These are phyloP conservation scores for Steinernema feltiae DNA, from an alignment of 1,140 invertebrate genomes.

Conservation along the genomic window DNA sequence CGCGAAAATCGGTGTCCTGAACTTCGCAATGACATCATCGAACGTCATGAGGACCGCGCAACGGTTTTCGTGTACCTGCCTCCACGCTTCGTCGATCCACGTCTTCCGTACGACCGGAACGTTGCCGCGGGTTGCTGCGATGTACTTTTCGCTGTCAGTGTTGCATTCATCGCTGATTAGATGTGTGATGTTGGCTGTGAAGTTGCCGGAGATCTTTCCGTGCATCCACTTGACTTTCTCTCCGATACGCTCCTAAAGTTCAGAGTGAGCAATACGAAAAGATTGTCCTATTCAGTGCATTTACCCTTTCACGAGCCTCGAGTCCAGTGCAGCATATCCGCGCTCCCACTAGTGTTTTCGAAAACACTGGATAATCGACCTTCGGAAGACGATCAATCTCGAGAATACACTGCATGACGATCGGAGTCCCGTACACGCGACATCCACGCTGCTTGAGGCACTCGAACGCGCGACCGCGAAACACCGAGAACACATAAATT, in stretches of 20 bases:
- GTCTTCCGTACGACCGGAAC: not conserved
- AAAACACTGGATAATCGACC: not conserved
- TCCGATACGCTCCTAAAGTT: not conserved
- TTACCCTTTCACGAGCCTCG: not conserved
- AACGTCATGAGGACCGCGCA: not conserved
- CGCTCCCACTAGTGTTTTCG: not conserved
- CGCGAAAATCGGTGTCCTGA: not conserved
- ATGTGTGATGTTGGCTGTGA: not conserved
- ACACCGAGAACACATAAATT: not conserved
- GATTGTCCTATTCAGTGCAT: too few species aligned
- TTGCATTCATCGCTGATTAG: not conserved
- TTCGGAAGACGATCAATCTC: not conserved
- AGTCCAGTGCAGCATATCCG: not conserved
- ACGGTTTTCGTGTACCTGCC: not conserved
- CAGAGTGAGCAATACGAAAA: not conserved
- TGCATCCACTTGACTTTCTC: not conserved
- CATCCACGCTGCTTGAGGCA: not conserved
- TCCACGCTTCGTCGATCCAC: slow-evolving; percentile 4
- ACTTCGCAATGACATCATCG: not conserved
- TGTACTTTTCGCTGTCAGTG: not conserved
- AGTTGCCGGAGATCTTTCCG: not conserved
- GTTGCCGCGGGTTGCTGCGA: not conserved
- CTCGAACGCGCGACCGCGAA: not conserved
- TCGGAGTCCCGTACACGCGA: not conserved
- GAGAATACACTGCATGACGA: not conserved